A percentile compares a stretch with the other conserved stretches of the same genome.
These are phyloP conservation scores for Tenualosa thibaudeaui DNA, from an alignment of 2,797 vertebrate species.

Conservation along the genomic window DNA sequence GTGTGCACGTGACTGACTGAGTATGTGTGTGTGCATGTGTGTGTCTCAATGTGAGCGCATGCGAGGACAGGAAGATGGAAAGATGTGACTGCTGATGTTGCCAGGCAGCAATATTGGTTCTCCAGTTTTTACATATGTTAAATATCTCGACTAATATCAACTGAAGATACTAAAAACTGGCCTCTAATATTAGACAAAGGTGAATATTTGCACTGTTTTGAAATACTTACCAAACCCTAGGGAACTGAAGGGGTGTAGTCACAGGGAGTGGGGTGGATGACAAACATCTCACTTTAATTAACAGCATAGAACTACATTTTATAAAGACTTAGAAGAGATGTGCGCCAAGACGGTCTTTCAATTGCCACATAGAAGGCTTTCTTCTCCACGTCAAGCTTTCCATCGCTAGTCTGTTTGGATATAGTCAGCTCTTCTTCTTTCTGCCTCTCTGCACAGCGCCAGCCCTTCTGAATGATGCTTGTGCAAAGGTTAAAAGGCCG, in stretches of 20 bases:
- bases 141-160: background rate
- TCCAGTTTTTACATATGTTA: background rate
- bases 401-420: background rate
- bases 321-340: background rate
- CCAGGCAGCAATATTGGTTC: slow-evolving; percentile 1
- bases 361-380: background rate
- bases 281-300: background rate
- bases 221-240: background rate
- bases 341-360: background rate
- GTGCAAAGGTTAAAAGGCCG: slow-evolving; percentile 47
- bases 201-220: background rate
- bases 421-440: background rate
- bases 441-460: background rate
- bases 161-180: background rate
- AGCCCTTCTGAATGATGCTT: slow-evolving; percentile 37
- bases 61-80: background rate
- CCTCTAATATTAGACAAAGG: background rate
- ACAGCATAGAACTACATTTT: background rate
- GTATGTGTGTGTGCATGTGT: background rate
- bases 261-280: background rate
- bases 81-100: slow-evolving; percentile 22
- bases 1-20: slow-evolving; percentile 8
- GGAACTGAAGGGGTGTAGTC: background rate
- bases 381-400: background rate
- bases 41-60: background rate